Conservation (phyloP, 2,888 invertebrate genomes). For the Tyria jacobaeae region DNA sequence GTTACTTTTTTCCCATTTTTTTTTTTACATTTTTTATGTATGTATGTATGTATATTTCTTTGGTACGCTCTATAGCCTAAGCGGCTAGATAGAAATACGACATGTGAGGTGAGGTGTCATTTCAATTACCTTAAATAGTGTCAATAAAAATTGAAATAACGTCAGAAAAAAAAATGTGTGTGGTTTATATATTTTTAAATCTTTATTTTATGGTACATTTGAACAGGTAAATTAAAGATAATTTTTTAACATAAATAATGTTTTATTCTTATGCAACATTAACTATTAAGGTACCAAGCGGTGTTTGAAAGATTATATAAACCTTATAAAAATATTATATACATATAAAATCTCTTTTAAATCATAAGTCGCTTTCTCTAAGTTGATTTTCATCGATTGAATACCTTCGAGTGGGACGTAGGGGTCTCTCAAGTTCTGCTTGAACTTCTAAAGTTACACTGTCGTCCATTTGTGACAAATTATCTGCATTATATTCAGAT, state of each 20-base stretch:
- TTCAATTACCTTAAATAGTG: too few relatives aligned
- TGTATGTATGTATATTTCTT: too few relatives aligned
- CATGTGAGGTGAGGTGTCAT: too few relatives aligned
- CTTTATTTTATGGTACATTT: not conserved
- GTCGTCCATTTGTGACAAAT: conserved; percentile 47
- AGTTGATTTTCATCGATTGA: conserved; percentile 77
- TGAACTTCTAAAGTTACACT: conserved; percentile 69
- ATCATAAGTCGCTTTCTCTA: conserved; percentile 79
- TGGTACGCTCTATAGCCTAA: too few relatives aligned
- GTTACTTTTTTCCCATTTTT: too few relatives aligned
- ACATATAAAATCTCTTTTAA: conserved; percentile 28
- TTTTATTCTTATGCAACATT: conserved; percentile 24
- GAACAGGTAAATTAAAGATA: not conserved
- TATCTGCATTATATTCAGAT: conserved; percentile 68
- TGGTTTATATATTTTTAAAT: too few relatives aligned
- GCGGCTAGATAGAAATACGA: too few relatives aligned
- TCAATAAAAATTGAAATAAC: too few relatives aligned
- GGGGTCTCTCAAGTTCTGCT: conserved; percentile 68
- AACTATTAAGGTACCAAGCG: conserved; percentile 17
- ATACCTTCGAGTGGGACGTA: conserved; percentile 69
- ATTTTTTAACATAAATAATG: not conserved
- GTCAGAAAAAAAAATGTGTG: too few relatives aligned
- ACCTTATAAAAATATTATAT: conserved; percentile 13
- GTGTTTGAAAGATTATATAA: conserved; percentile 3
- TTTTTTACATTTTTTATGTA: too few relatives aligned